Conservation (phyloP, 2,888 invertebrate species). For the Agrochola circellaris region DNA sequence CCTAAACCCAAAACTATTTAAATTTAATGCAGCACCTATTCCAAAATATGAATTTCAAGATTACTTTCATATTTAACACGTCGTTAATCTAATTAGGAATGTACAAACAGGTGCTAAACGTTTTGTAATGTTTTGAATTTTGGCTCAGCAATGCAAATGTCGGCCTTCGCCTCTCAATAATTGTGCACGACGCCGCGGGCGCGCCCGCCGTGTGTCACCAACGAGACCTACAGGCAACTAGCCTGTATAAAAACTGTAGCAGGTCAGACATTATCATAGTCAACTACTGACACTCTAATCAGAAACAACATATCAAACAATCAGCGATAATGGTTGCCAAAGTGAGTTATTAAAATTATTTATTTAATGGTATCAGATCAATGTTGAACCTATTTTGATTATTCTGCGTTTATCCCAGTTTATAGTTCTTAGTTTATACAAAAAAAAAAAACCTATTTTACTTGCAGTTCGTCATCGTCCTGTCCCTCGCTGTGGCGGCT, state of each 20-base stretch:
- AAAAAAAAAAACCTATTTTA: background rate
- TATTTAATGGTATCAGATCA: background rate
- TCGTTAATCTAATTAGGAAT: conserved; percentile 21
- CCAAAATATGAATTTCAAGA: conserved; percentile 7
- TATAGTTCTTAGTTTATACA: background rate
- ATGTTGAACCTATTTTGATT: background rate
- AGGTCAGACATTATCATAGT: conserved; percentile 75
- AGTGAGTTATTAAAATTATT: conserved; percentile 67
- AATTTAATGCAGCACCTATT: conserved; percentile 1
- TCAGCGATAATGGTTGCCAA: conserved; percentile 80
- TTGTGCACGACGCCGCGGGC: conserved; percentile 42
- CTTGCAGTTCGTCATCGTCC: conserved; percentile 78
- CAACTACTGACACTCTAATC: conserved; percentile 73
- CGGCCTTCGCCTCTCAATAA: conserved; percentile 62
- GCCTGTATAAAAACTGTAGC: conserved; percentile 82
- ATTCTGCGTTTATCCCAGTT: background rate
- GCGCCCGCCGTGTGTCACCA: conserved; percentile 37
- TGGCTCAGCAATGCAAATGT: conserved; percentile 26
- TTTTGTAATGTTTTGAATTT: conserved; percentile 21
- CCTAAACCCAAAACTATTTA: conserved; percentile 37
- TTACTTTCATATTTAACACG: conserved; percentile 4
- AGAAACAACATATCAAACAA: conserved; percentile 70
- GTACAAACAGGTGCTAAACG: conserved; percentile 28
- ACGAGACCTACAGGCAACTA: conserved; percentile 33
- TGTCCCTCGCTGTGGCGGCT: conserved; percentile 78